Conservation (phyloP, 2,113 vertebrate species). For the Meleagris gallopavo region DNA sequence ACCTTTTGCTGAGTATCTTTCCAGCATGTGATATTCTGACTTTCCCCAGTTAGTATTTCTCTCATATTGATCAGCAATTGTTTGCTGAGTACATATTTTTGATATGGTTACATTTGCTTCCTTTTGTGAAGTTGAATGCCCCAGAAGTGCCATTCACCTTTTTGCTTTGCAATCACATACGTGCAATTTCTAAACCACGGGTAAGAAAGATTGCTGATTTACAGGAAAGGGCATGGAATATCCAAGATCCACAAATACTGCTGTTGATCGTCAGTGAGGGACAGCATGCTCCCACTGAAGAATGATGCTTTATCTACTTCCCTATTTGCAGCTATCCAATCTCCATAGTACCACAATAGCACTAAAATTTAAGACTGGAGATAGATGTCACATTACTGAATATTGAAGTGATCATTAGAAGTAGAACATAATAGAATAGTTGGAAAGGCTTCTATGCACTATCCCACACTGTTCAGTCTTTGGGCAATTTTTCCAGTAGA, state of each 20-base stretch:
- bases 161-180: neutral
- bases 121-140: neutral
- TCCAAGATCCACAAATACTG: neutral
- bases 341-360: neutral
- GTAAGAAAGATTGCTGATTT: neutral
- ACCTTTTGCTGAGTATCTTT: neutral
- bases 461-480: neutral
- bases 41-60: neutral
- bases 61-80: neutral
- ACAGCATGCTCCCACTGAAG: neutral
- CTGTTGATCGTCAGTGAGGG: neutral
- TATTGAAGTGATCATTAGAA: neutral
- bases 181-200: neutral
- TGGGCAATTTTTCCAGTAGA: neutral
- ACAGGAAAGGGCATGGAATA: neutral
- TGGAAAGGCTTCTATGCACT: neutral
- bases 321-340: neutral
- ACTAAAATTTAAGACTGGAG: conserved; percentile 7
- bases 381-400: neutral
- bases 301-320: neutral
- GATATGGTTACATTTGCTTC: neutral
- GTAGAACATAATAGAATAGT: neutral
- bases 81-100: neutral
- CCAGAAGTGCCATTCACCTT: neutral
- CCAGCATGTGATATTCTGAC: neutral